A percentile compares a stretch with the other conserved stretches of the same genome.
Conservation (phyloP, 2,113 vertebrate species). For the Morone saxatilis region DNA sequence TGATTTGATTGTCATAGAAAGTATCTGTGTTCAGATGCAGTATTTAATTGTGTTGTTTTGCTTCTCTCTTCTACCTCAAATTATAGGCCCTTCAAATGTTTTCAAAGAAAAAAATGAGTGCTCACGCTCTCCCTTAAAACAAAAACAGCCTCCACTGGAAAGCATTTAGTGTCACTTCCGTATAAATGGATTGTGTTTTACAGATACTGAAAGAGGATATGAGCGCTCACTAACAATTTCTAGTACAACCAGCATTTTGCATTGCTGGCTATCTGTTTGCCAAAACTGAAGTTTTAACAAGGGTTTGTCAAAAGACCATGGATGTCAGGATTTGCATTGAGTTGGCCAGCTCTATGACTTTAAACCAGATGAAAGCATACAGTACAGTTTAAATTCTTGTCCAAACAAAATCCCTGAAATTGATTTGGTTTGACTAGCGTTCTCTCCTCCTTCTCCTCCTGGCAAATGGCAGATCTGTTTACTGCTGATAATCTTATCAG, state of each 20-base stretch:
- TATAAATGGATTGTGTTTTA: slow-evolving; percentile 37
- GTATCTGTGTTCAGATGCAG: slow-evolving; percentile 2
- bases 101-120: slow-evolving; percentile 6
- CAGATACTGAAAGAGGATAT: slow-evolving; percentile 20
- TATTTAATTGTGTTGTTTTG: slow-evolving; percentile 51
- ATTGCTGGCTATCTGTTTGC: slow-evolving; percentile 20
- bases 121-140: slow-evolving; percentile 23
- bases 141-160: slow-evolving; percentile 30
- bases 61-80: slow-evolving; percentile 18
- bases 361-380: neutral
- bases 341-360: neutral
- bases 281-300: slow-evolving; percentile 6
- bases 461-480: slow-evolving; percentile 60
- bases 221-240: slow-evolving; percentile 14
- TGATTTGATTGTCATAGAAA: slow-evolving; percentile 33
- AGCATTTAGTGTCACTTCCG: slow-evolving; percentile 49
- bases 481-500: slow-evolving; percentile 70
- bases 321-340: neutral
- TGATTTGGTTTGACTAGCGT: slow-evolving; percentile 1
- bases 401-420: slow-evolving; percentile 29
- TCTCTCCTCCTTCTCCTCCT: slow-evolving; percentile 29
- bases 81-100: slow-evolving; percentile 39
- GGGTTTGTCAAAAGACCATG: slow-evolving; percentile 2
- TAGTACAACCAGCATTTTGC: neutral
- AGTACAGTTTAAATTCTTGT: slow-evolving; percentile 16